Percentiles rank a stretch among this genome's conserved stretches.
Evolutionary conservation across 2,888 invertebrate species (phyloP).

Genomic region (Amiota mariae): DNA sequence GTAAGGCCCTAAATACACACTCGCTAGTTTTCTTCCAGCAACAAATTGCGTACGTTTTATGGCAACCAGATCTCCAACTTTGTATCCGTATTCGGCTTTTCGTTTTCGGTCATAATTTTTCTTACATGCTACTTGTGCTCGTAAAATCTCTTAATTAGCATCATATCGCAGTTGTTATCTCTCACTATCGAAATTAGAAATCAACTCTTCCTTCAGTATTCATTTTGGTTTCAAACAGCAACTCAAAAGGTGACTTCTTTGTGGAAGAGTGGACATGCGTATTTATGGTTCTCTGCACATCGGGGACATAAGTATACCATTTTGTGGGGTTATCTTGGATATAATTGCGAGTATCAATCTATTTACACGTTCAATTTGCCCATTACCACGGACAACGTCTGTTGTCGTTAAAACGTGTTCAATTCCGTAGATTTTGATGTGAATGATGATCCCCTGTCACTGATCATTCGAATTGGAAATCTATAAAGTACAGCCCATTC

Average conservation of each 20-base stretch:
- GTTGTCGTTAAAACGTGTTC: conserved; percentile 34
- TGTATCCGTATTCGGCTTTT: too few species aligned
- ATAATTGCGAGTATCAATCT: conserved; percentile 29
- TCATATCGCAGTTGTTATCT: too few species aligned
- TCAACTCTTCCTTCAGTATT: too few species aligned
- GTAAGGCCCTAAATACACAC: conserved; percentile 43
- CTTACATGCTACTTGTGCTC: too few species aligned
- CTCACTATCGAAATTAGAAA: too few species aligned
- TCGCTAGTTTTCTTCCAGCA: conserved; percentile 42
- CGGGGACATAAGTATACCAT: conserved; percentile 30
- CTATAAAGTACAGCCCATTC: conserved; percentile 29
- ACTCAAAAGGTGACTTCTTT: conserved; percentile 27
- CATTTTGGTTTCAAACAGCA: conserved; percentile 35
- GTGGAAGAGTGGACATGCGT: conserved; percentile 23
- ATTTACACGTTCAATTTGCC: conserved; percentile 31
- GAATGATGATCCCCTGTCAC: conserved; percentile 32
- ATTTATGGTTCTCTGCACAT: conserved; percentile 31
- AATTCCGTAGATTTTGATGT: conserved; percentile 20
- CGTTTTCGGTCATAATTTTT: too few species aligned
- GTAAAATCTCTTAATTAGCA: too few species aligned
- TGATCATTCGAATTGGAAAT: conserved; percentile 18
- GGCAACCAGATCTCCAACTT: conserved; percentile 31
- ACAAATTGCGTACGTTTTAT: conserved; percentile 46
- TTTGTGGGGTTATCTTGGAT: conserved; percentile 33
- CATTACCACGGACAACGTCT: conserved; percentile 29